These are phyloP conservation scores for Pomatostomus ruficeps DNA, from an alignment of 2,113 vertebrate species.

Conservation along the genomic window DNA sequence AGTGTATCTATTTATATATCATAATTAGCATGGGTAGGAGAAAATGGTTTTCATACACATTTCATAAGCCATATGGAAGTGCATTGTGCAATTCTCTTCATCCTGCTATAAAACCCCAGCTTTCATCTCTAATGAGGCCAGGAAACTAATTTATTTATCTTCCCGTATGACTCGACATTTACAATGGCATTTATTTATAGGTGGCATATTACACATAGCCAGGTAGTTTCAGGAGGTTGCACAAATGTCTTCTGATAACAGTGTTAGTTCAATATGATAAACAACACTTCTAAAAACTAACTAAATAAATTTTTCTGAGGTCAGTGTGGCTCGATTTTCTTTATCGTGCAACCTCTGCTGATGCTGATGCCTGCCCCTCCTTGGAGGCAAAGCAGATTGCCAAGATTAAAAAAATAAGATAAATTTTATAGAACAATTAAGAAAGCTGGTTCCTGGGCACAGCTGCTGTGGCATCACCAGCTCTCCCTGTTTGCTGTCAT, in stretches of 20 bases:
- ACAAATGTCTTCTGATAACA: not conserved
- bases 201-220: not conserved
- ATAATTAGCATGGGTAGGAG: not conserved
- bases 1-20: not conserved
- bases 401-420: not conserved
- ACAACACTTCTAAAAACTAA: not conserved
- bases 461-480: not conserved
- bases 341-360: not conserved
- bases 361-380: not conserved
- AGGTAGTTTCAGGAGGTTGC: not conserved
- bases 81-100: not conserved
- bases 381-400: not conserved
- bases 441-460: not conserved
- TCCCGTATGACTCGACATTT: not conserved
- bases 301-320: not conserved
- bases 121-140: slow-evolving; percentile 12
- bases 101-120: not conserved
- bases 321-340: not conserved
- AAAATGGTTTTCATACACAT: slow-evolving; percentile 18
- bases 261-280: not conserved
- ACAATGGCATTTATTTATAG: not conserved
- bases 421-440: not conserved
- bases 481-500: not conserved
- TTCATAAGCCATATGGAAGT: slow-evolving; percentile 21
- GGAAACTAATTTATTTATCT: slow-evolving; percentile 16